Evolutionary conservation across 2,797 vertebrate genomes (phyloP).

Genomic region (Danio choprae): DNA sequence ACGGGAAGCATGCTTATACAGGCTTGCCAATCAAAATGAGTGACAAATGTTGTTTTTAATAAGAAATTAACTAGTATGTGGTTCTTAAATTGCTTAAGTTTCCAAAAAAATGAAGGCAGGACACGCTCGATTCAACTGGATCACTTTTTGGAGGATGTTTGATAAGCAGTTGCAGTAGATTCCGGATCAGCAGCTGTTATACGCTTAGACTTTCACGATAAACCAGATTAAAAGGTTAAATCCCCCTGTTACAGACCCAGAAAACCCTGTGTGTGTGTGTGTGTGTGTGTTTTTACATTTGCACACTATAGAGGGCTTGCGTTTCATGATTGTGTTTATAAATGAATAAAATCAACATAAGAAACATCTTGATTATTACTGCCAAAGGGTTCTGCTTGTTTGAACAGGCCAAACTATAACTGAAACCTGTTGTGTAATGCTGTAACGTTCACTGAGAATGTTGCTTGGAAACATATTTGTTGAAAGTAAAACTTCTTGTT

Average conservation of each 20-base stretch:
- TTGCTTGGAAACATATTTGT: conserved; percentile 12
- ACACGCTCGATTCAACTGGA: not conserved
- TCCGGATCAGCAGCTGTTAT: conserved; percentile 55
- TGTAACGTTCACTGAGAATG: conserved; percentile 9
- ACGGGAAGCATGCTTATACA: not conserved
- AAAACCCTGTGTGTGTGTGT: conserved; percentile 57
- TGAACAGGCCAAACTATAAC: conserved; percentile 27
- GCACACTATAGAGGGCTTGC: conserved; percentile 12
- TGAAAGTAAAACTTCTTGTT: conserved; percentile 1
- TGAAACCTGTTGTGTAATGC: conserved; percentile 42
- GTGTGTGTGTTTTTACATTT: too few species aligned
- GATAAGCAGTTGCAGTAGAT: not conserved
- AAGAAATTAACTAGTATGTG: not conserved
- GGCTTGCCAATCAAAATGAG: not conserved
- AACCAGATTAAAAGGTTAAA: conserved; percentile 69
- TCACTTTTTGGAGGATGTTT: not conserved
- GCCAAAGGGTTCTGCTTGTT: conserved; percentile 37
- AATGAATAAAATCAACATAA: conserved; percentile 42
- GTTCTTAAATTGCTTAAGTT: not conserved
- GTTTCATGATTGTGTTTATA: conserved; percentile 55
- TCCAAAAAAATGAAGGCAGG: not conserved
- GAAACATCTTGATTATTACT: conserved; percentile 50
- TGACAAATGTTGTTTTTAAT: not conserved
- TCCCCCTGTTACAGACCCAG: conserved; percentile 55
- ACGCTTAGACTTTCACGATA: conserved; percentile 35